Evolutionary conservation across 2,113 vertebrate genomes (phyloP).

Genomic region (Triplophysa dalaica): DNA sequence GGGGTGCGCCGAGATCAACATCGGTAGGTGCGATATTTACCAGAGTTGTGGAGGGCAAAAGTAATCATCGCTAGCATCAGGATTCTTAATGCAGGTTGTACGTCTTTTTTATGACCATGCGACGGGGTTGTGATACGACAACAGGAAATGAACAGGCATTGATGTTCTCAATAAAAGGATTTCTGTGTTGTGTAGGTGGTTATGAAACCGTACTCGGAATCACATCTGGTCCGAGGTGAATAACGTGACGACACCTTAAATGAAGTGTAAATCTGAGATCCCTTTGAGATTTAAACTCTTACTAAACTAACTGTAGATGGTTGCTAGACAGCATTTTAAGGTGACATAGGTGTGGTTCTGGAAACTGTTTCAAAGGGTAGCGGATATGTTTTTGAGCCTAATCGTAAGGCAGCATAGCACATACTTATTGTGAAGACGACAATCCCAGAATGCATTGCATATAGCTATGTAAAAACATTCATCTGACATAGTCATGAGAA

Average conservation of each 20-base stretch:
- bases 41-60: not conserved
- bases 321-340: too few species aligned
- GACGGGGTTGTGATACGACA: not conserved
- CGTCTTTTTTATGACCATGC: conserved; percentile 15
- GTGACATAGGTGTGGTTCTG: too few species aligned
- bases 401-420: not conserved
- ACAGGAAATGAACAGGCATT: conserved; percentile 19
- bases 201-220: conserved; percentile 6
- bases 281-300: not conserved
- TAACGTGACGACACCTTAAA: not conserved
- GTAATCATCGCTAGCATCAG: conserved; percentile 12
- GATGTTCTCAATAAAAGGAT: conserved; percentile 8
- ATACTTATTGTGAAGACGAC: too few species aligned
- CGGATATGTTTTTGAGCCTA: too few species aligned
- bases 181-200: conserved; percentile 35
- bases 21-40: not conserved
- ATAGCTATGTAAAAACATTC: not conserved
- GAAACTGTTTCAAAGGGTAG: too few species aligned
- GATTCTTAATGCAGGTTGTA: conserved; percentile 16
- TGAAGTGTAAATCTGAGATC: not conserved
- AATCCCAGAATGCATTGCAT: not conserved
- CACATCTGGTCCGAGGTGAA: conserved; percentile 8
- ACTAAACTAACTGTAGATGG: too few species aligned
- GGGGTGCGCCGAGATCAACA: not conserved
- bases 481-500: not conserved